phyloP scores from a whole-genome alignment of 2,888 invertebrate species.

The Coenonympha glycerion region DNA sequence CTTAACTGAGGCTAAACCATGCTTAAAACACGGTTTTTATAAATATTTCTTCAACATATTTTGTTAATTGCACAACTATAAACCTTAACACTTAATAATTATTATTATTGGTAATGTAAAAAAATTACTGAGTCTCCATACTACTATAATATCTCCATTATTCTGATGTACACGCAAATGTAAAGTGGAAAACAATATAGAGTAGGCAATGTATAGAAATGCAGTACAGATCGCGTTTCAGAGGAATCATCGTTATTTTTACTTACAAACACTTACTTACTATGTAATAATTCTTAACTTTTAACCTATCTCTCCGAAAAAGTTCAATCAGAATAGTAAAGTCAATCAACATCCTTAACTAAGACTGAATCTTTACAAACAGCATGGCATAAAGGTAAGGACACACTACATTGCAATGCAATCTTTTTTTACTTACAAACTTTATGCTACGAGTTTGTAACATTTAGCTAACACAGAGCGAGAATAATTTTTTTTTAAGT shows the following conservation, averaged over 20 bases:
- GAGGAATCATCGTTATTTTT: slow-evolving; percentile 32
- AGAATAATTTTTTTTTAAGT: not conserved
- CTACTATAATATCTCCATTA: no score
- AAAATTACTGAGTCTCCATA: slow-evolving; percentile 8
- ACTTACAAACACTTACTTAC: slow-evolving; percentile 38
- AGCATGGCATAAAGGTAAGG: slow-evolving; percentile 1
- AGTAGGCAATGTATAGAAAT: slow-evolving; percentile 31
- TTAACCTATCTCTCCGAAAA: slow-evolving; percentile 34
- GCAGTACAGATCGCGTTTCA: slow-evolving; percentile 34
- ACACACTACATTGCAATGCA: not conserved
- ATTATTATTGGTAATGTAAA: no score
- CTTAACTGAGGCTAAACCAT: no score
- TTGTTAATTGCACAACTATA: slow-evolving; percentile 15
- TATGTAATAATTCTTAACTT: slow-evolving; percentile 41
- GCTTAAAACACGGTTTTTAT: no score
- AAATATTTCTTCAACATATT: slow-evolving; percentile 13
- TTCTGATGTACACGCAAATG: slow-evolving; percentile 6
- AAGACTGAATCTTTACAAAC: not conserved
- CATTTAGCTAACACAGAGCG: not conserved
- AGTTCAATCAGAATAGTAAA: slow-evolving; percentile 32
- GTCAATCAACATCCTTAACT: slow-evolving; percentile 10
- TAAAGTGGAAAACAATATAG: slow-evolving; percentile 19
- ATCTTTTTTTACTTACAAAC: not conserved
- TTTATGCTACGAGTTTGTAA: not conserved
- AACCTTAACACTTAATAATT: slow-evolving; percentile 10